A percentile compares a stretch with the other conserved stretches of the same genome.
Conservation (phyloP, 2,888 invertebrate genomes). For the Pammene fasciana region DNA sequence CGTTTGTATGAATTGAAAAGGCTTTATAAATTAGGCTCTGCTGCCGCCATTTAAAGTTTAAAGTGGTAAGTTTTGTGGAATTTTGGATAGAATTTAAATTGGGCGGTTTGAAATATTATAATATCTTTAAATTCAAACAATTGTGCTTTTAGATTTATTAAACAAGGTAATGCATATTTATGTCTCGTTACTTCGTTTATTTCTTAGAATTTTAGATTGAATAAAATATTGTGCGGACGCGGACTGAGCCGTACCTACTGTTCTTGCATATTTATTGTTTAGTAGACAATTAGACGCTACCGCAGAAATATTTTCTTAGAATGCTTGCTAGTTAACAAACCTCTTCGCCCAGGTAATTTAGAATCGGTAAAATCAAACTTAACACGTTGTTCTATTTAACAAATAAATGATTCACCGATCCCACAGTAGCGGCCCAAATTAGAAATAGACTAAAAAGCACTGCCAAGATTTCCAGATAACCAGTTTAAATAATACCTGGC, state of each 20-base stretch:
- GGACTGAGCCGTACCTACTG: no score
- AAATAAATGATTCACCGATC: slow-evolving; percentile 36
- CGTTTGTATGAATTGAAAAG: slow-evolving; percentile 37
- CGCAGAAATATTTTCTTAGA: no score
- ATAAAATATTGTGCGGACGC: background rate
- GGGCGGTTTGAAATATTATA: slow-evolving; percentile 3
- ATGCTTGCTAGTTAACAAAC: no score
- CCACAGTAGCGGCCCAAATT: slow-evolving; percentile 33
- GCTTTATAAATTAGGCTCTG: slow-evolving; percentile 29
- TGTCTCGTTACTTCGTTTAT: background rate
- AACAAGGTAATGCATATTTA: slow-evolving; percentile 17
- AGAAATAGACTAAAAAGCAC: slow-evolving; percentile 34
- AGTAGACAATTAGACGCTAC: no score
- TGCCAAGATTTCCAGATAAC: slow-evolving; percentile 36
- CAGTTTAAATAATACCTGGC: slow-evolving; percentile 30
- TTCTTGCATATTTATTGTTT: no score
- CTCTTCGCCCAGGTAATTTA: background rate
- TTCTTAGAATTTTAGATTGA: background rate
- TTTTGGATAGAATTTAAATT: slow-evolving; percentile 27
- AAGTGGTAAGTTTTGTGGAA: slow-evolving; percentile 35
- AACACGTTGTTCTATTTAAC: background rate
- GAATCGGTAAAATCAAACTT: background rate
- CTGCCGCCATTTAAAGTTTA: slow-evolving; percentile 31
- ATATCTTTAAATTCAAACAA: background rate
- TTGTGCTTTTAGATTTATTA: slow-evolving; percentile 18